These are phyloP conservation scores for Perdix hodgsoniae DNA, from an alignment of 2,797 vertebrate genomes.

Conservation along the genomic window DNA sequence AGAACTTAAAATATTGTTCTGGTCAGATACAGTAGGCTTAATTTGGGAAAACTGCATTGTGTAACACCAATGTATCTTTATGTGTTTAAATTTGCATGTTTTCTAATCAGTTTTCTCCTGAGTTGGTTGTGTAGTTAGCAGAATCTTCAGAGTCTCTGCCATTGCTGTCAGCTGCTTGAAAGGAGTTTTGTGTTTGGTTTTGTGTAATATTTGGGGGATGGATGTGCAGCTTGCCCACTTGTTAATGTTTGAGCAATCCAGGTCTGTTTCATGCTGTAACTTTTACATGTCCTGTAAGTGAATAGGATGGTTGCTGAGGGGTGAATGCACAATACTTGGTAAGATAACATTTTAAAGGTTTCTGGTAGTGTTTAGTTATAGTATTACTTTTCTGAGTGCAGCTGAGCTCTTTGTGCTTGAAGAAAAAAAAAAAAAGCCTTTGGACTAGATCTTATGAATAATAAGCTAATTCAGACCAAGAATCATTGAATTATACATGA, in stretches of 20 bases:
- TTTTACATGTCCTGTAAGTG: not conserved
- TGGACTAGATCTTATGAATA: slow-evolving; percentile 36
- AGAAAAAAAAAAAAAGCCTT: not conserved
- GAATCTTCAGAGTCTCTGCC: not conserved
- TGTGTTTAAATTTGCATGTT: not conserved
- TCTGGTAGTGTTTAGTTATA: not conserved
- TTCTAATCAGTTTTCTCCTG: not conserved
- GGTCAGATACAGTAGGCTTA: not conserved
- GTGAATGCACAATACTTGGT: not conserved
- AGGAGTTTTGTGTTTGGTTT: not conserved
- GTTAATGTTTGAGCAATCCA: not conserved
- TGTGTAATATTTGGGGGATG: not conserved
- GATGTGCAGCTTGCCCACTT: not conserved
- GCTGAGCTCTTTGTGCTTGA: not conserved
- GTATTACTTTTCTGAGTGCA: not conserved
- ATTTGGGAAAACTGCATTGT: not conserved
- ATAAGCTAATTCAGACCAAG: slow-evolving; percentile 46
- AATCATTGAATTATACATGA: slow-evolving; percentile 61
- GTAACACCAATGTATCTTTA: accelerated
- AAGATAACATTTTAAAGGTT: not conserved
- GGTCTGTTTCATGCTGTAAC: not conserved
- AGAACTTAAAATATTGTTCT: not conserved
- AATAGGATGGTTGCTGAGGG: not conserved
- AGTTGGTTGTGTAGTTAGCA: not conserved
- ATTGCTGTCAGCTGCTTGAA: not conserved